These are phyloP conservation scores for Aegithalos caudatus DNA, from an alignment of 2,113 vertebrate genomes.

Conservation along the genomic window DNA sequence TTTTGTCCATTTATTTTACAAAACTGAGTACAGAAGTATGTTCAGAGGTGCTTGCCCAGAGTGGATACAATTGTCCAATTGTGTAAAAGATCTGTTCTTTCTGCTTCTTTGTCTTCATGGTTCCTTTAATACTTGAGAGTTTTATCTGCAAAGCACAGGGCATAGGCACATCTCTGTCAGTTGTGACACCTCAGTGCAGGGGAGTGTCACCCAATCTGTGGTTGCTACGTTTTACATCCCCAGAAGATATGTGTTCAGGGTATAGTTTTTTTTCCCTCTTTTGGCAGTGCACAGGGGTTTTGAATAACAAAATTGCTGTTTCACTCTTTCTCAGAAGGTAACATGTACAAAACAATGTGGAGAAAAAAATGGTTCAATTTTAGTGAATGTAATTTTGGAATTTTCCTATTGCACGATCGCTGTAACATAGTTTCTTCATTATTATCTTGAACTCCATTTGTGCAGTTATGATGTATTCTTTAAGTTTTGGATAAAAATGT, in stretches of 20 bases:
- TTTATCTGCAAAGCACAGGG: neutral
- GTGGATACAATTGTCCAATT: neutral
- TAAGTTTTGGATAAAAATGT: neutral
- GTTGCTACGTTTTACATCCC: neutral
- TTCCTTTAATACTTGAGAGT: neutral
- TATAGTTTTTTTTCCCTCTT: neutral
- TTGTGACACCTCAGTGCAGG: neutral
- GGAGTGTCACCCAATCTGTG: neutral
- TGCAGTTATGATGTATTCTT: neutral
- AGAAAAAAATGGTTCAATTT: neutral
- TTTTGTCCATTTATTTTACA: neutral
- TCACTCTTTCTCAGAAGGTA: neutral
- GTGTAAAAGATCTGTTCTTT: neutral
- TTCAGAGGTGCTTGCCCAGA: neutral
- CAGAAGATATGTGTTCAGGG: neutral
- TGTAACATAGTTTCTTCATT: neutral
- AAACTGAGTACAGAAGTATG: neutral
- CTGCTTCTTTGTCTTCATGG: neutral
- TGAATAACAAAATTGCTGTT: neutral
- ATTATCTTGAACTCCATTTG: neutral
- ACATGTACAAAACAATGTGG: neutral
- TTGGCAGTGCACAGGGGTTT: neutral
- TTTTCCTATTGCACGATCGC: accelerated
- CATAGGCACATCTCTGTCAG: neutral
- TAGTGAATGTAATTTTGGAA: neutral